These are phyloP conservation scores for Bergia puertoricense DNA, from an alignment of 92 coral and sea anemone species.

Conservation along the genomic window DNA sequence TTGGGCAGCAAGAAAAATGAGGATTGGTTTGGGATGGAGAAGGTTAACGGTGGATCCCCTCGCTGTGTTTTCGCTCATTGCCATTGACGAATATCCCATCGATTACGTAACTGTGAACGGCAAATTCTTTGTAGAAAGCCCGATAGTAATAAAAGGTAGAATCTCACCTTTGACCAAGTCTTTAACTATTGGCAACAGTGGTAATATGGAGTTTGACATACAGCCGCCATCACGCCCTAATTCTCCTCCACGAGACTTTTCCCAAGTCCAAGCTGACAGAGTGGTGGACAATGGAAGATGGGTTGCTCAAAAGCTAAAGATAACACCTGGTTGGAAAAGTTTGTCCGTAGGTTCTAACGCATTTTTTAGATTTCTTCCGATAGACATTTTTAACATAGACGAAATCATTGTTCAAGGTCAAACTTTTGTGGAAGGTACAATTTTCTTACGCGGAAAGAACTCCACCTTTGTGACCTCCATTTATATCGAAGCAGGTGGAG, in stretches of 20 bases:
- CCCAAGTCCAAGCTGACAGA: slow-evolving; percentile 61
- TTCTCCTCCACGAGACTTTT: slow-evolving; percentile 25
- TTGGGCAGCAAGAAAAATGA: slow-evolving; percentile 61
- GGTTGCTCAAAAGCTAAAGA: slow-evolving; percentile 61
- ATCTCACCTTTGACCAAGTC: slow-evolving; percentile 65
- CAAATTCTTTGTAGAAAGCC: slow-evolving; percentile 59
- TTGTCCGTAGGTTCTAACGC: slow-evolving; percentile 70
- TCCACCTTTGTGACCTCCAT: slow-evolving; percentile 26
- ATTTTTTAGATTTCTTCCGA: slow-evolving; percentile 62
- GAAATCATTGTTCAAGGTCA: slow-evolving; percentile 15
- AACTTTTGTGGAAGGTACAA: slow-evolving; percentile 27
- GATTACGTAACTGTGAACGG: slow-evolving; percentile 68
- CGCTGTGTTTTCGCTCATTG: slow-evolving; percentile 67
- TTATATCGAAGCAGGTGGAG: slow-evolving; percentile 31
- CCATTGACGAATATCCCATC: slow-evolving; percentile 61
- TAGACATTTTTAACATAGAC: slow-evolving; percentile 43
- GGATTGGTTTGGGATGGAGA: slow-evolving; percentile 77
- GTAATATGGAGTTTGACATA: slow-evolving; percentile 55
- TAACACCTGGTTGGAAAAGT: slow-evolving; percentile 81
- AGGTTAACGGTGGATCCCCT: slow-evolving; percentile 60
- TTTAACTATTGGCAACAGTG: slow-evolving; percentile 55
- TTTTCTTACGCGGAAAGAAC: slow-evolving; percentile 30
- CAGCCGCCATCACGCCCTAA: slow-evolving; percentile 35
- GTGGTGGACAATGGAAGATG: slow-evolving; percentile 68
- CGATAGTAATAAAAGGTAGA: slow-evolving; percentile 70